These are phyloP conservation scores for Zeuzera pyrina DNA, from an alignment of 2,888 invertebrate species.

Conservation along the genomic window DNA sequence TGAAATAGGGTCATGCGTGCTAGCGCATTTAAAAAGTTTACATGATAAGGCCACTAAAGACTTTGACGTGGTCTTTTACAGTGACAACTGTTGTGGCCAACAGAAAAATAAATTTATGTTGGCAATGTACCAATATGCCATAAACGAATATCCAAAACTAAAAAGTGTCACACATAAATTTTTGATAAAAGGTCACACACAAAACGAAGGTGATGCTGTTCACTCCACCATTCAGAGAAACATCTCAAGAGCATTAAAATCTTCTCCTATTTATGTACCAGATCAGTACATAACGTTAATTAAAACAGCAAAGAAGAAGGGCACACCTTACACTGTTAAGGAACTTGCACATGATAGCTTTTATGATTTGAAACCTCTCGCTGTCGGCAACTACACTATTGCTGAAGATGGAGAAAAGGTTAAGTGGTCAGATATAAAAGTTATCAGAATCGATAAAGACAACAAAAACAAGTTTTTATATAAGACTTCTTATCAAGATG, in stretches of 20 bases:
- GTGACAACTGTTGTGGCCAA: conserved; percentile 13
- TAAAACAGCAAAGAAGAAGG: conserved; percentile 13
- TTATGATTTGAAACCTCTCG: conserved; percentile 9
- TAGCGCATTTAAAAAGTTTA: conserved; percentile 6
- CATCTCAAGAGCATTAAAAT: conserved; percentile 17
- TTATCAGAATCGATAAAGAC: conserved; percentile 4
- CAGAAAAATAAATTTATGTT: conserved; percentile 14
- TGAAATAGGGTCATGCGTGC: conserved; percentile 12
- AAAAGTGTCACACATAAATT: conserved; percentile 21
- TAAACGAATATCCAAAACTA: conserved; percentile 3
- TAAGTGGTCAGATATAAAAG: conserved; percentile 9
- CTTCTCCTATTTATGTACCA: conserved; percentile 22
- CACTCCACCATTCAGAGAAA: conserved; percentile 19
- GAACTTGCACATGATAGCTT: conserved; percentile 12
- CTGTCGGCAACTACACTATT: conserved; percentile 6
- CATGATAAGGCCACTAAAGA: conserved; percentile 4
- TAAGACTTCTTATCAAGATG: conserved; percentile 6
- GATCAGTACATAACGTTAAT: conserved; percentile 23
- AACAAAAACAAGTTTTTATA: conserved; percentile 3
- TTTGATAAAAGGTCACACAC: conserved; percentile 22
- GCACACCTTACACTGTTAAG: conserved; percentile 6
- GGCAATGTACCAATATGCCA: conserved; percentile 11
- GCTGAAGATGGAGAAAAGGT: conserved; percentile 8
- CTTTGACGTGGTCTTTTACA: conserved; percentile 10
- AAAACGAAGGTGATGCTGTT: conserved; percentile 23